Conservation (phyloP, 2,113 vertebrate genomes). For the Melanostigma gelatinosum region DNA sequence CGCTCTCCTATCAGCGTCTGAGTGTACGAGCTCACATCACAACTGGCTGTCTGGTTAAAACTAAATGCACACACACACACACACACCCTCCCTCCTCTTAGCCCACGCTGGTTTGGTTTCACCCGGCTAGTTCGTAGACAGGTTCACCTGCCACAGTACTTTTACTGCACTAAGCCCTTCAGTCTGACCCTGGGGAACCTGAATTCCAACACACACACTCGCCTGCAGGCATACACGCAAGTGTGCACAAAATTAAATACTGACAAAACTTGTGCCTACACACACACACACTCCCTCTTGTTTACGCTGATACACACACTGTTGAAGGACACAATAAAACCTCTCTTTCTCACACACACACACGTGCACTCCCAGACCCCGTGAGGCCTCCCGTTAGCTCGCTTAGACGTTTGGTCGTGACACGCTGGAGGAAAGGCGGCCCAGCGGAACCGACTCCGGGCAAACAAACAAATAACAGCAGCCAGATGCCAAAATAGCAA, state of each 20-base stretch:
- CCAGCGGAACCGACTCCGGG: slow-evolving; percentile 74
- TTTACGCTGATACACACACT: not conserved
- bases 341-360: slow-evolving; percentile 13
- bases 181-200: slow-evolving; percentile 62
- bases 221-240: not conserved
- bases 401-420: slow-evolving; percentile 71
- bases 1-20: slow-evolving; percentile 14
- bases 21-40: slow-evolving; percentile 22
- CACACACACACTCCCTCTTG: not conserved
- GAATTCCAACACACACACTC: not conserved
- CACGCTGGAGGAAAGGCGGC: slow-evolving; percentile 71
- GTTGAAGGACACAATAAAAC: slow-evolving; percentile 28
- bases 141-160: slow-evolving; percentile 68
- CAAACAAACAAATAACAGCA: slow-evolving; percentile 77
- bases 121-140: slow-evolving; percentile 66
- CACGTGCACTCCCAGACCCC: slow-evolving; percentile 52
- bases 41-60: slow-evolving; percentile 24
- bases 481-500: slow-evolving; percentile 73
- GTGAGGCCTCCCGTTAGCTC: slow-evolving; percentile 71
- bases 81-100: slow-evolving; percentile 8
- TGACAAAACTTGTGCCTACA: slow-evolving; percentile 15
- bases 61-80: slow-evolving; percentile 8
- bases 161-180: slow-evolving; percentile 44
- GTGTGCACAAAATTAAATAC: slow-evolving; percentile 33
- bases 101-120: slow-evolving; percentile 60